phyloP scores from a whole-genome alignment of 2,888 invertebrate genomes.

The Chymomyza amoena region DNA sequence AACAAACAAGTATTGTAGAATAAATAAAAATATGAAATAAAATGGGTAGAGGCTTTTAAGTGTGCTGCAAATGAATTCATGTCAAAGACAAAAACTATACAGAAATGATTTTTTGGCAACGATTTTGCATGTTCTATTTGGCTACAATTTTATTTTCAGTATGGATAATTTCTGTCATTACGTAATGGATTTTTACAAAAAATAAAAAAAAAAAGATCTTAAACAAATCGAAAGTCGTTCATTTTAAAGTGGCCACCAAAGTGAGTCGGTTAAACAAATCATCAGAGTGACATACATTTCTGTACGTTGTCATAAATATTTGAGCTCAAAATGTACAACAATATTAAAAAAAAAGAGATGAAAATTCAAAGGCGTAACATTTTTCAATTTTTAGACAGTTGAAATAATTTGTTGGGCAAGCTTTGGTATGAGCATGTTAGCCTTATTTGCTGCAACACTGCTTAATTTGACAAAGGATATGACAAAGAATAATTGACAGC shows the following conservation, averaged over 20 bases:
- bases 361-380: conserved; percentile 25
- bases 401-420: conserved; percentile 42
- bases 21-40: conserved; percentile 42
- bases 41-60: conserved; percentile 59
- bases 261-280: conserved; percentile 69
- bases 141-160: neutral
- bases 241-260: conserved; percentile 7
- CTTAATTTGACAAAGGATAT: conserved; percentile 67
- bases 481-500: conserved; percentile 58
- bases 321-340: conserved; percentile 35
- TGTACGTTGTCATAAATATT: conserved; percentile 67
- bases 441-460: conserved; percentile 14
- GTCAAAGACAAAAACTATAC: conserved; percentile 68
- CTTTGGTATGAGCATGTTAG: conserved; percentile 26
- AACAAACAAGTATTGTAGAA: conserved; percentile 18
- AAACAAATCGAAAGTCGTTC: neutral
- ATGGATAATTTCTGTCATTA: conserved; percentile 38
- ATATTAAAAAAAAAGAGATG: neutral
- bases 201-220: conserved; percentile 7
- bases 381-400: conserved; percentile 29
- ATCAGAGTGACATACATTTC: conserved; percentile 65
- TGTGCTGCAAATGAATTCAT: conserved; percentile 70
- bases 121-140: conserved; percentile 39
- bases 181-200: conserved; percentile 54
- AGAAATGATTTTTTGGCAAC: conserved; percentile 70